Percentiles rank a stretch among this genome's conserved stretches.
Evolutionary conservation across 2,797 vertebrate genomes (phyloP).

Genomic region (Scomberomorus guttatus): DNA sequence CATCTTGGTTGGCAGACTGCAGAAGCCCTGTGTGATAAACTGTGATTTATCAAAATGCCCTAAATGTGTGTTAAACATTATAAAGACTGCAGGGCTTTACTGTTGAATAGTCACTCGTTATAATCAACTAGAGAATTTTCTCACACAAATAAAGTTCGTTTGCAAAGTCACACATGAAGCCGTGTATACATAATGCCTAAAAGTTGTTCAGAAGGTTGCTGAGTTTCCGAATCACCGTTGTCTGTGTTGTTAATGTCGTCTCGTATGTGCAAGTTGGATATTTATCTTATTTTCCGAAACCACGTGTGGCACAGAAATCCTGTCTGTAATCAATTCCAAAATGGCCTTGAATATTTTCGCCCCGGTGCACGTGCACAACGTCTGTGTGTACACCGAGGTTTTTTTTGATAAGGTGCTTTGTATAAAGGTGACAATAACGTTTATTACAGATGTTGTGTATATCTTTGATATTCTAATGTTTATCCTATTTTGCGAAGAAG

Average conservation of each 20-base stretch:
- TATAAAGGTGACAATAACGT: conserved; percentile 91
- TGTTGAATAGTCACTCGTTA: conserved; percentile 11
- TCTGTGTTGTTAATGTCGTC: conserved; percentile 72
- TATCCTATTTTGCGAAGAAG: conserved; percentile 82
- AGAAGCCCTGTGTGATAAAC: conserved; percentile 10
- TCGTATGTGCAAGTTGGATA: conserved; percentile 66
- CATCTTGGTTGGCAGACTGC: conserved; percentile 19
- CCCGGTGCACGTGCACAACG: conserved; percentile 53
- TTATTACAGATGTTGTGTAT: conserved; percentile 98
- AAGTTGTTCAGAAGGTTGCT: conserved; percentile 15
- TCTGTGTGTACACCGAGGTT: conserved; percentile 89
- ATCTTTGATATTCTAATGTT: conserved; percentile 96
- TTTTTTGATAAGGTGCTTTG: conserved; percentile 95
- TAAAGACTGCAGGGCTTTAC: conserved; percentile 7
- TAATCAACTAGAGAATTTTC: neutral
- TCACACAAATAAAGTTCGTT: neutral
- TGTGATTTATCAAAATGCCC: conserved; percentile 19
- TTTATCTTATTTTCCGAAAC: conserved; percentile 66
- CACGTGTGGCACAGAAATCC: conserved; percentile 62
- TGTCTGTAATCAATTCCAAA: conserved; percentile 75
- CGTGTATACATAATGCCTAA: conserved; percentile 9
- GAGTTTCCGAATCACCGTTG: conserved; percentile 51
- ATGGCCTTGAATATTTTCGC: conserved; percentile 81
- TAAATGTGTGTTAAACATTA: conserved; percentile 9
- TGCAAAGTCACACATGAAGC: neutral